These are phyloP conservation scores for Timandra comae DNA, from an alignment of 2,888 invertebrate species.

Conservation along the genomic window DNA sequence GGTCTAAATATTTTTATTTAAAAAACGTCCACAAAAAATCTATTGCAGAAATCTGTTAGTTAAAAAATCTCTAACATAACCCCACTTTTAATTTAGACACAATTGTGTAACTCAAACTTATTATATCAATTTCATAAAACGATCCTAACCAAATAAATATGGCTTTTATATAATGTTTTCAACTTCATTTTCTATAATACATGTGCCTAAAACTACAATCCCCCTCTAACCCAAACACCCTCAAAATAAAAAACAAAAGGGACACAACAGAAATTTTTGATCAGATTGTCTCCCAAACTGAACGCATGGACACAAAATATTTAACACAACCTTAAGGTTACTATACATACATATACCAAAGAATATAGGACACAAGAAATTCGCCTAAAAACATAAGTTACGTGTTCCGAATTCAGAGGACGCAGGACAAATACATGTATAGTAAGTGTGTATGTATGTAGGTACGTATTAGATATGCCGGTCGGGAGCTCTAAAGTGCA, in stretches of 20 bases:
- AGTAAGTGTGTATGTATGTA: constrained; percentile 24
- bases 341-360: constrained; percentile 21
- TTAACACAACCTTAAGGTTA: constrained; percentile 2
- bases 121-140: no score
- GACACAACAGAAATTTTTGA: constrained; percentile 3
- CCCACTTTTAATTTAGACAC: no score
- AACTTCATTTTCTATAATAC: no score
- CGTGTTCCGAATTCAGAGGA: constrained; percentile 48
- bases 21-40: no score
- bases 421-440: constrained; percentile 8
- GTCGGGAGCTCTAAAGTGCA: constrained; percentile 69
- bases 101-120: no score
- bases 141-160: no score
- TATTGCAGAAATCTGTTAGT: no score
- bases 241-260: constrained; percentile 3
- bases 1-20: no score
- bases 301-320: constrained; percentile 8
- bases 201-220: no score
- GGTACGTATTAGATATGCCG: constrained; percentile 38
- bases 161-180: no score
- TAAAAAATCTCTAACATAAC: no score
- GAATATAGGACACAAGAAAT: constrained; percentile 37
- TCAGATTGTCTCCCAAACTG: not conserved
- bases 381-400: constrained; percentile 52
- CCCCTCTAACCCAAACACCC: not conserved